Conservation (phyloP, 2,113 vertebrate genomes). For the Cavia aperea region DNA sequence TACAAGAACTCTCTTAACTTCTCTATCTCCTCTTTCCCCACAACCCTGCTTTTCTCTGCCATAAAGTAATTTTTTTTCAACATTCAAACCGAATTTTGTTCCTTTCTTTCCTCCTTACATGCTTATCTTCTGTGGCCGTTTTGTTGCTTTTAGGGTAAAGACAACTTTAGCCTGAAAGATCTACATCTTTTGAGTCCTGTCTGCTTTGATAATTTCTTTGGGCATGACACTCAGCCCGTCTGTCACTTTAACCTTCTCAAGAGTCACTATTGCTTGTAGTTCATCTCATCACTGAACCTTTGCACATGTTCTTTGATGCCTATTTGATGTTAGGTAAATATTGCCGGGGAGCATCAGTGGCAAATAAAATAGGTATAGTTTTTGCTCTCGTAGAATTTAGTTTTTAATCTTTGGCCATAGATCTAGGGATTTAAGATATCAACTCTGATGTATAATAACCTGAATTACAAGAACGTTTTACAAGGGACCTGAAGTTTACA, state of each 20-base stretch:
- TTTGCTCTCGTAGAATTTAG: background rate
- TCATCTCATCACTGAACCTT: background rate
- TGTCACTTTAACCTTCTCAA: background rate
- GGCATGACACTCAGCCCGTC: background rate
- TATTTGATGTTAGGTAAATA: background rate
- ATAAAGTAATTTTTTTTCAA: background rate
- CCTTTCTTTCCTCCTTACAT: background rate
- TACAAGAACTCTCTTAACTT: background rate
- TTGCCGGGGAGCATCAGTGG: background rate
- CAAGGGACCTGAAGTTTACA: background rate
- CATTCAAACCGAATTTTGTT: background rate
- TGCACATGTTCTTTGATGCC: background rate
- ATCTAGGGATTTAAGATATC: background rate
- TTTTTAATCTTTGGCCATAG: background rate
- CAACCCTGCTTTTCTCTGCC: background rate
- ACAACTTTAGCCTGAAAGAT: background rate
- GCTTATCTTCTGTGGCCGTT: background rate
- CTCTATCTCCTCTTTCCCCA: background rate
- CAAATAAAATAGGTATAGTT: background rate
- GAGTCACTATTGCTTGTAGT: background rate
- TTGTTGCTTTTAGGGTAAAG: background rate
- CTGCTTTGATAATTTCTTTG: background rate
- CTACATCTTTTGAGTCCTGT: background rate
- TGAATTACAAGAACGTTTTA: background rate
- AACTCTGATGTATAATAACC: background rate